A percentile compares a stretch with the other conserved stretches of the same genome.
Conservation (phyloP, 2,888 invertebrate species). For the Atrina japonica region DNA sequence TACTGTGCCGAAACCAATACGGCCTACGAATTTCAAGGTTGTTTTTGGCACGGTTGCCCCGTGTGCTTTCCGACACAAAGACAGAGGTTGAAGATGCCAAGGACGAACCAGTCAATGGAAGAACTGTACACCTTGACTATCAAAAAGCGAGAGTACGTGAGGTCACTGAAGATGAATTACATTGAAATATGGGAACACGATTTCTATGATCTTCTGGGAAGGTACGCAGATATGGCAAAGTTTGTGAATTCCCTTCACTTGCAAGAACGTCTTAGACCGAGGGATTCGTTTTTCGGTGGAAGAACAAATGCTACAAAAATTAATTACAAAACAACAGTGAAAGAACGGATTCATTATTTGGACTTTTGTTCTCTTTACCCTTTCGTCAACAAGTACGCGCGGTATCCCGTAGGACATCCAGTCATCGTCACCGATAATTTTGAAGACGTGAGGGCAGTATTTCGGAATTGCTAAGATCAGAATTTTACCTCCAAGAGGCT, state of each 20-base stretch:
- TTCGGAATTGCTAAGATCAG: constrained; percentile 59
- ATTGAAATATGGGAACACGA: constrained; percentile 5
- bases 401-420: constrained; percentile 59
- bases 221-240: neutral
- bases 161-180: neutral
- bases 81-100: neutral
- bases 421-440: constrained; percentile 55
- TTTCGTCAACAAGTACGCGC: constrained; percentile 53
- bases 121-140: constrained; percentile 6
- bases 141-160: neutral
- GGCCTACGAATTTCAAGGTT: constrained; percentile 7
- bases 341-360: constrained; percentile 52
- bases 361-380: constrained; percentile 56
- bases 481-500: constrained; percentile 54
- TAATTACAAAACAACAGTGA: neutral
- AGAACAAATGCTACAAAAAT: neutral
- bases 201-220: neutral
- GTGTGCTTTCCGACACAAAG: neutral
- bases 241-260: constrained; percentile 3
- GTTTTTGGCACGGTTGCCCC: constrained; percentile 10
- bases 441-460: constrained; percentile 40
- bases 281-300: constrained; percentile 3
- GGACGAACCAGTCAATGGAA: neutral
- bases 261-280: neutral
- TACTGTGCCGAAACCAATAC: neutral